phyloP scores from a whole-genome alignment of 1,140 invertebrate species.

The Cephus cinctus region DNA sequence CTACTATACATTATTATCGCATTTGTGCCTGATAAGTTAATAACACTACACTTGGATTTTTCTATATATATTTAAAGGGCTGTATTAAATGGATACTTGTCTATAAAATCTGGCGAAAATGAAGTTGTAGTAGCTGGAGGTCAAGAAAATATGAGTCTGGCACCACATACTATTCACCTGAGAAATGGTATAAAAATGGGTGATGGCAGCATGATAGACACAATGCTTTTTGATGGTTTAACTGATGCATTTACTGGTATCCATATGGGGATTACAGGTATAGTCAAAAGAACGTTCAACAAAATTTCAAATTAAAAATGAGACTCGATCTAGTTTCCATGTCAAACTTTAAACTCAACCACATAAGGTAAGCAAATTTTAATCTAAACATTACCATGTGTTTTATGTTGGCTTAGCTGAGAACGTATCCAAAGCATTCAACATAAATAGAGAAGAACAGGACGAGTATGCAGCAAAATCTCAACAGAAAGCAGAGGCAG shows the following conservation, averaged over 20 bases:
- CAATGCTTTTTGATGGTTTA: conserved; percentile 76
- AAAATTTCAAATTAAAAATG: conserved; percentile 4
- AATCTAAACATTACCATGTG: conserved; percentile 8
- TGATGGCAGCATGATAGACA: conserved; percentile 64
- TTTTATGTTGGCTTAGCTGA: conserved; percentile 59
- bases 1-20: no score
- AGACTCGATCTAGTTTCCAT: no score
- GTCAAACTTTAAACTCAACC: background rate
- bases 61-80: conserved; percentile 56
- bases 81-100: conserved; percentile 67
- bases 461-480: conserved; percentile 73
- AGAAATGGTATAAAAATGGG: conserved; percentile 73
- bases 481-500: conserved; percentile 68
- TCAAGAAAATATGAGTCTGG: conserved; percentile 83
- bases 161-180: conserved; percentile 70
- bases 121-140: conserved; percentile 78
- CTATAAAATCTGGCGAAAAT: conserved; percentile 70
- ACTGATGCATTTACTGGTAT: conserved; percentile 77
- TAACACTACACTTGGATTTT: no score
- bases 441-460: conserved; percentile 72
- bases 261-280: conserved; percentile 86
- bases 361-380: conserved; percentile 2
- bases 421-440: conserved; percentile 73
- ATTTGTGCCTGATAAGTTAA: no score
- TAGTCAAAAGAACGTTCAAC: conserved; percentile 1